These are phyloP conservation scores for Dolichallabes microphthalmus DNA, from an alignment of 2,113 vertebrate genomes.

Conservation along the genomic window DNA sequence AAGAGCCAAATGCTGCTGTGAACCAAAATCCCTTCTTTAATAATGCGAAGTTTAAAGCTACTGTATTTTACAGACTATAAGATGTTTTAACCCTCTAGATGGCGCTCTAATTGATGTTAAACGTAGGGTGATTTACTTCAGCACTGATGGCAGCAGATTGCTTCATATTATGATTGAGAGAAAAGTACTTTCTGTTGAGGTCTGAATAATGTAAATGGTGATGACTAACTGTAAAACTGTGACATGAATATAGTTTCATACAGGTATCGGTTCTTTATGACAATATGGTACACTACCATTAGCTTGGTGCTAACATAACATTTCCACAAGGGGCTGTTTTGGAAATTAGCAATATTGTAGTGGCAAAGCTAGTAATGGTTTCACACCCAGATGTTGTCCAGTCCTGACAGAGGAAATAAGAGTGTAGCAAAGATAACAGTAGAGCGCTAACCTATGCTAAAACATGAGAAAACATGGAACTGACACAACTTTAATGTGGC, in stretches of 20 bases:
- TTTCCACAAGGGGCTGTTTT: not conserved
- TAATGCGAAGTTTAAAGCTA: not conserved
- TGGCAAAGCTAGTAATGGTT: not conserved
- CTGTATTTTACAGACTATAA: slow-evolving; percentile 28
- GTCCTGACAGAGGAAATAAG: not conserved
- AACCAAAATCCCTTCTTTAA: slow-evolving; percentile 64
- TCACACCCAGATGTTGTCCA: not conserved
- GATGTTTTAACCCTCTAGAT: slow-evolving; percentile 11
- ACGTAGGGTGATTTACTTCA: not conserved
- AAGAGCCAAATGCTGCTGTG: slow-evolving; percentile 68
- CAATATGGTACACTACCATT: slow-evolving; percentile 13
- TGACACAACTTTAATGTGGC: not conserved
- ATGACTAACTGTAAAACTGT: slow-evolving; percentile 19
- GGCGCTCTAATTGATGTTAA: slow-evolving; percentile 6
- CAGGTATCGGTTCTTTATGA: slow-evolving; percentile 10
- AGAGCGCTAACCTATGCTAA: not conserved
- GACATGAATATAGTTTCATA: not conserved
- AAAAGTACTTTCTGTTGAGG: not conserved
- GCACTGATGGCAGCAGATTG: not conserved
- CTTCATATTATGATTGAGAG: not conserved
- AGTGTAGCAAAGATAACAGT: not conserved
- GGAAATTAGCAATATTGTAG: not conserved
- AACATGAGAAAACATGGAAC: slow-evolving; percentile 4
- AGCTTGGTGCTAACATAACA: slow-evolving; percentile 14
- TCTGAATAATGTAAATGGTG: not conserved